phyloP scores from a whole-genome alignment of 2,888 invertebrate genomes.

The Lutraria lutraria region DNA sequence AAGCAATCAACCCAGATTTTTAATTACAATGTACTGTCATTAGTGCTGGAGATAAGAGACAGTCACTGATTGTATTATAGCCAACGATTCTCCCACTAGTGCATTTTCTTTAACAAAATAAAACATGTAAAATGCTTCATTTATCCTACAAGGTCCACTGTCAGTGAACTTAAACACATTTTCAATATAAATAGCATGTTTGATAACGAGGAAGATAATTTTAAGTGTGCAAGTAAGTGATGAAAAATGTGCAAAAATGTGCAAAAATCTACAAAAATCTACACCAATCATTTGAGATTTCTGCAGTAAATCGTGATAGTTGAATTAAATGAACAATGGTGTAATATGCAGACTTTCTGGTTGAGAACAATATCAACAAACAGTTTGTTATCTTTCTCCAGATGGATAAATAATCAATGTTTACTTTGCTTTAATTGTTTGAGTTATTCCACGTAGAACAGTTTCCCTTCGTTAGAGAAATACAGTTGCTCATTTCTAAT shows the following conservation, averaged over 20 bases:
- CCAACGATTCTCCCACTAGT: no score
- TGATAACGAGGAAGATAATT: no score
- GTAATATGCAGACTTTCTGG: neutral
- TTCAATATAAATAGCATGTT: neutral
- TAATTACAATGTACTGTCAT: no score
- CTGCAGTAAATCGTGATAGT: neutral
- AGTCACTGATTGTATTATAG: no score
- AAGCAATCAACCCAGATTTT: no score
- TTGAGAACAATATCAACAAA: neutral
- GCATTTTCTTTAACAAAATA: no score
- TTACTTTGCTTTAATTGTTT: conserved; percentile 12
- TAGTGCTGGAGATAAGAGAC: no score
- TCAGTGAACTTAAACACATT: neutral
- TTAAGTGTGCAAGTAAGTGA: no score
- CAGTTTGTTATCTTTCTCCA: conserved; percentile 14
- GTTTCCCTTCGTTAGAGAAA: conserved; percentile 18
- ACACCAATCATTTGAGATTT: neutral
- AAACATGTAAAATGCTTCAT: no score
- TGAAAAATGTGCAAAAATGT: no score
- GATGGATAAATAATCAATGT: conserved; percentile 31
- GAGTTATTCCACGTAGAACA: neutral
- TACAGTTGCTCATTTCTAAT: neutral
- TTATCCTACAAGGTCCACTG: neutral
- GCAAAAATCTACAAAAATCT: no score
- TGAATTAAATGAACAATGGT: neutral